phyloP scores from a whole-genome alignment of 64 coral and sea anemone species.

The Pocillopora damicornis region DNA sequence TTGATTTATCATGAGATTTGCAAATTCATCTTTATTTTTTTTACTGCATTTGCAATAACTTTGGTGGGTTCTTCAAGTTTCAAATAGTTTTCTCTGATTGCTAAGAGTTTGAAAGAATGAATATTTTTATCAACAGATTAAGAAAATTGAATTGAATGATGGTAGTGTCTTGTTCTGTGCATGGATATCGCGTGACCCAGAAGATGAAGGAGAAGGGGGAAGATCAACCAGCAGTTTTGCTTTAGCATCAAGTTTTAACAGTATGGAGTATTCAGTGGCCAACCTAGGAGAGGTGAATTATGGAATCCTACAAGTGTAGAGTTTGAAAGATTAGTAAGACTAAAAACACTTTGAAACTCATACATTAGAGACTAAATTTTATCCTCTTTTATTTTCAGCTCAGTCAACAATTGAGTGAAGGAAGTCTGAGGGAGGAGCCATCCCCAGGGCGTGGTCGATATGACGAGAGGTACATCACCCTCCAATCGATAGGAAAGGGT shows the following conservation, averaged over 20 bases:
- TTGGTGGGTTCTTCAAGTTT: too few species aligned
- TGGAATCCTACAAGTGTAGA: too few species aligned
- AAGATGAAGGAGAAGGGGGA: conserved; percentile 73
- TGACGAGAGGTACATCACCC: conserved; percentile 81
- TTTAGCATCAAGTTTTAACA: conserved; percentile 74
- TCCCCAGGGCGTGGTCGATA: conserved; percentile 85
- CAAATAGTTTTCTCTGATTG: too few species aligned
- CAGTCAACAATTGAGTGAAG: conserved; percentile 36
- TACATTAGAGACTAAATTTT: background rate
- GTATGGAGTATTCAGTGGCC: conserved; percentile 46
- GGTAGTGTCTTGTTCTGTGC: conserved; percentile 79
- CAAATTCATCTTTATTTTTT: too few species aligned
- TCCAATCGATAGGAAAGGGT: conserved; percentile 89
- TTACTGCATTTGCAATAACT: too few species aligned
- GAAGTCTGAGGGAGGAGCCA: conserved; percentile 48
- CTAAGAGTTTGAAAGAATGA: too few species aligned
- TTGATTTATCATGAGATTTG: too few species aligned
- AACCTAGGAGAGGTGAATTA: conserved; percentile 67
- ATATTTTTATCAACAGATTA: conserved; percentile 60
- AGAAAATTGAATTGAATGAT: conserved; percentile 86
- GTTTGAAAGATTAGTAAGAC: background rate
- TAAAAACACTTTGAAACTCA: too few species aligned
- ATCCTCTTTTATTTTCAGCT: background rate
- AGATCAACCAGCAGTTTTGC: conserved; percentile 34
- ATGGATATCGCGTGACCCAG: conserved; percentile 97